Conservation (phyloP, 2,113 vertebrate species). For the Istiophorus platypterus region DNA sequence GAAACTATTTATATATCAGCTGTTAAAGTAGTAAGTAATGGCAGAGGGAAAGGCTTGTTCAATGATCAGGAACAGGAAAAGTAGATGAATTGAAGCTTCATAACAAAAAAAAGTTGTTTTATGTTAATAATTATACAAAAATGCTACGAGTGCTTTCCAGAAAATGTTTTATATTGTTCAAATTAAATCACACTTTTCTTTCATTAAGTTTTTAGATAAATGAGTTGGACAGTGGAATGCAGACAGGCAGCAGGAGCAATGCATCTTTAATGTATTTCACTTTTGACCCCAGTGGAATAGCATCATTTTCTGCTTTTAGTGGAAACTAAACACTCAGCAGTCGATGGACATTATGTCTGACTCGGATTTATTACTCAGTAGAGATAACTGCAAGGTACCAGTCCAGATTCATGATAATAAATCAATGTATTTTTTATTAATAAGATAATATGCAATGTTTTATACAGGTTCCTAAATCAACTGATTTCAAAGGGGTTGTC, state of each 20-base stretch:
- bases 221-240: conserved; percentile 15
- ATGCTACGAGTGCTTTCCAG: not conserved
- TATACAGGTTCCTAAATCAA: not conserved
- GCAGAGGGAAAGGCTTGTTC: not conserved
- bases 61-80: not conserved
- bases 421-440: not conserved
- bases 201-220: conserved; percentile 1
- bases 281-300: conserved; percentile 9
- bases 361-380: not conserved
- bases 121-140: not conserved
- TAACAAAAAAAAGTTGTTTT: not conserved
- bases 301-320: not conserved
- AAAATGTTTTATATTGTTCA: not conserved
- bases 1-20: conserved; percentile 25
- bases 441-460: not conserved
- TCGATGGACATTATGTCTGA: not conserved
- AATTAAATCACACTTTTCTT: not conserved
- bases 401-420: not conserved
- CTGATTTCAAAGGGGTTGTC: not conserved
- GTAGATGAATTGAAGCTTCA: not conserved
- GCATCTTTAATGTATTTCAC: conserved; percentile 27
- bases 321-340: conserved; percentile 2
- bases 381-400: not conserved
- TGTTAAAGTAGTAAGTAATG: not conserved
- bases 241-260: not conserved